Percentiles rank a stretch among this genome's conserved stretches.
Conservation (phyloP, 2,797 vertebrate genomes). For the Anas georgica region DNA sequence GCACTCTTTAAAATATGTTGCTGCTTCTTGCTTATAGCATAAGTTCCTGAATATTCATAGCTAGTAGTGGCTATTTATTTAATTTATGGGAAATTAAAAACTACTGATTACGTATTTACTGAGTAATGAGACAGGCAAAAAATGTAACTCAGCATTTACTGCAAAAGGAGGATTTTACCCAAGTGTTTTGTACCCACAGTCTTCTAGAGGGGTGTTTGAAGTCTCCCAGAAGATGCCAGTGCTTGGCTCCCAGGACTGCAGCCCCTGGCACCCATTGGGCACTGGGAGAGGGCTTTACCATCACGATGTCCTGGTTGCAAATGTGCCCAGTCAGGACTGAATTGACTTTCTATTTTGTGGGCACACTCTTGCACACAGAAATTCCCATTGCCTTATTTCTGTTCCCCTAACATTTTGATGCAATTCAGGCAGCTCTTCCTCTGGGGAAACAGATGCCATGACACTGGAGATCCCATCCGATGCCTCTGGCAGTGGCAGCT, state of each 20-base stretch:
- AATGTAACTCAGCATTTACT: neutral
- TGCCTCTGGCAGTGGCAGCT: neutral
- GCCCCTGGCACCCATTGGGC: neutral
- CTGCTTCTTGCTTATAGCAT: neutral
- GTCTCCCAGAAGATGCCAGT: neutral
- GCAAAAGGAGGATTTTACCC: neutral
- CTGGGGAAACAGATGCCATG: fast-evolving
- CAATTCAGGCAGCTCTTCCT: fast-evolving
- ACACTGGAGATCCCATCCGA: neutral
- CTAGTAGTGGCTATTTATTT: neutral
- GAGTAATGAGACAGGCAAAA: neutral
- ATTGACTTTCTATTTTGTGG: neutral
- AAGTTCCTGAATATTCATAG: neutral
- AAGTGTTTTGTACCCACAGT: neutral
- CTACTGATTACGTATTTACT: neutral
- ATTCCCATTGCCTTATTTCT: fast-evolving
- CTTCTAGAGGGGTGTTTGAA: neutral
- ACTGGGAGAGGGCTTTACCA: no score
- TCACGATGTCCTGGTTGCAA: fast-evolving
- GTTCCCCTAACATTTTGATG: fast-evolving
- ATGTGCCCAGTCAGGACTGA: neutral
- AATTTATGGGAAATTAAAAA: neutral
- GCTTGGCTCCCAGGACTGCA: neutral
- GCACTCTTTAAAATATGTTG: neutral
- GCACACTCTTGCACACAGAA: fast-evolving